Conservation (phyloP, 2,888 invertebrate species). For the Barypeithes pellucidus region DNA sequence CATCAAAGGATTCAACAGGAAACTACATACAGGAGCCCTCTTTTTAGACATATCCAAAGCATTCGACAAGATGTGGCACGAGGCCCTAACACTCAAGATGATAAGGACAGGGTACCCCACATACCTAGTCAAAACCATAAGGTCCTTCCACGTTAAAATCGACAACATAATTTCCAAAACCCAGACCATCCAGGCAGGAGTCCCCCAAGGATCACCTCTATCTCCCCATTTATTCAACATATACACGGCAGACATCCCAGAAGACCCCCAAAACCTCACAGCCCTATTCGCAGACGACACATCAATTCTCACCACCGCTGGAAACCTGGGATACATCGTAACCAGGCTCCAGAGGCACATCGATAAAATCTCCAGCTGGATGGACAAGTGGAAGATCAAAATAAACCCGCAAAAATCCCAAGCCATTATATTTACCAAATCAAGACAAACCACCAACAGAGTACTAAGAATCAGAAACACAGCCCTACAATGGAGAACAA, state of each 20-base stretch:
- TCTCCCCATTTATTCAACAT: slow-evolving; percentile 36
- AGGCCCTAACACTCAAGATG: slow-evolving; percentile 9
- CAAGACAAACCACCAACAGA: neutral
- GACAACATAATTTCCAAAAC: neutral
- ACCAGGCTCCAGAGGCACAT: neutral
- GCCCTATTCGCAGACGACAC: slow-evolving; percentile 24
- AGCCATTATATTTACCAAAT: slow-evolving; percentile 4
- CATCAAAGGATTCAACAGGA: no score
- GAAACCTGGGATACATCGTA: neutral
- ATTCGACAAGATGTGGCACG: slow-evolving; percentile 19
- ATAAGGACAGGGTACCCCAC: neutral
- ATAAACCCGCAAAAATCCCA: slow-evolving; percentile 16
- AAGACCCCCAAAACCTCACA: neutral
- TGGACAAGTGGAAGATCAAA: slow-evolving; percentile 17
- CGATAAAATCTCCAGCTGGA: neutral
- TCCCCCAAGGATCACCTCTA: slow-evolving; percentile 51
- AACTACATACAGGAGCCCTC: no score
- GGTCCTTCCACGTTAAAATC: neutral
- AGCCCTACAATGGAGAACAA: neutral
- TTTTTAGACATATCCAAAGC: slow-evolving; percentile 24
- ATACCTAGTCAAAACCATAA: neutral
- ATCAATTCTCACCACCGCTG: neutral
- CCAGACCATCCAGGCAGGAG: slow-evolving; percentile 31
- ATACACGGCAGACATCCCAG: slow-evolving; percentile 24
- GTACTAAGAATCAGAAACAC: neutral